Percentiles rank a stretch among this genome's conserved stretches.
Evolutionary conservation across 2,888 invertebrate species (phyloP).

Genomic region (Bursaphelenchus okinawaensis): DNA sequence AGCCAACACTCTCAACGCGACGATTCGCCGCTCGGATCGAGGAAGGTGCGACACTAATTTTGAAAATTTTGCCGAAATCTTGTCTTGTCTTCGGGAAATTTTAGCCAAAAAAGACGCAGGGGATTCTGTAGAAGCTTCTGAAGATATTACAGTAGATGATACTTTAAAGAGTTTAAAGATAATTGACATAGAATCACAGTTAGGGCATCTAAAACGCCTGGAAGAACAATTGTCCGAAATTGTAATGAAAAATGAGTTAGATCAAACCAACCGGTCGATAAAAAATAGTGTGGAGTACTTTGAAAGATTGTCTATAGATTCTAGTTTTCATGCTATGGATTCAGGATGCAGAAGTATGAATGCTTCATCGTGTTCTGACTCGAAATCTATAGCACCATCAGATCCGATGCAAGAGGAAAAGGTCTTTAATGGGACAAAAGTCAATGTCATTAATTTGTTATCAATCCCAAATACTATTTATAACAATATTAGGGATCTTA

Average conservation of each 20-base stretch:
- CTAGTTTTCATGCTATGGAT: neutral
- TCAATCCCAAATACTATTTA: no score
- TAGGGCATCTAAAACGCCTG: no score
- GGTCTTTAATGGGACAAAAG: no score
- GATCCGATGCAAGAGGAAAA: neutral
- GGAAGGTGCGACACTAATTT: slow-evolving; percentile 8
- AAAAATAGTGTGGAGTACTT: neutral
- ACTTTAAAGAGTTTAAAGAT: neutral
- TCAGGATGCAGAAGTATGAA: neutral
- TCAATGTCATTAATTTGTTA: no score
- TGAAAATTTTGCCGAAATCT: neutral
- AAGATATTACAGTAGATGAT: neutral
- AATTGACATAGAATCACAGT: no score
- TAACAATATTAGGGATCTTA: no score
- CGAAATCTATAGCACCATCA: neutral
- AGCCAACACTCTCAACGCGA: neutral
- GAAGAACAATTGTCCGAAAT: no score
- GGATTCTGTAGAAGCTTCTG: neutral
- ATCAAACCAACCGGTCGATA: neutral
- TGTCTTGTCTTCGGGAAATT: neutral
- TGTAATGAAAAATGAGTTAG: neutral
- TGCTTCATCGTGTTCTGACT: neutral
- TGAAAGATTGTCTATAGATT: neutral
- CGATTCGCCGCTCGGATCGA: slow-evolving; percentile 7
- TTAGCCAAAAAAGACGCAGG: neutral